Conservation (phyloP, 1,140 invertebrate species). For the Drosophila chauvacae region DNA sequence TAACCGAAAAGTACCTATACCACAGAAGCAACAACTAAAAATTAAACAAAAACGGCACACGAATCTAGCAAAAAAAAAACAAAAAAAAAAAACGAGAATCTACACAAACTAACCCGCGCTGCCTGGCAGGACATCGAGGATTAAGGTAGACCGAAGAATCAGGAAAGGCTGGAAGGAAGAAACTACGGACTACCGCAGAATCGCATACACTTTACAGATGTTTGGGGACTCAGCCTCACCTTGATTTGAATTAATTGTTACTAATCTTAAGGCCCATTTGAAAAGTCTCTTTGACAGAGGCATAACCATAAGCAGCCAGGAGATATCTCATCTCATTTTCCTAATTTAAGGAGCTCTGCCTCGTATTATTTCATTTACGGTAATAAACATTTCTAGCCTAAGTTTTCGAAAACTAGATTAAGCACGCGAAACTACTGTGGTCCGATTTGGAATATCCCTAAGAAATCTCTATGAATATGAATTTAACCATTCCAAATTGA, state of each 20-base stretch:
- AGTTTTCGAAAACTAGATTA: constrained; percentile 1
- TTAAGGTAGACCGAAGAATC: background rate
- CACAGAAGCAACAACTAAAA: constrained; percentile 45
- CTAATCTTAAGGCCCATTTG: constrained; percentile 24
- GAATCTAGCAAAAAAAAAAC: background rate
- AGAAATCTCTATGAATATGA: constrained; percentile 3
- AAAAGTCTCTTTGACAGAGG: constrained; percentile 7
- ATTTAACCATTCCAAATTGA: constrained; percentile 25
- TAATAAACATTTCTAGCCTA: background rate
- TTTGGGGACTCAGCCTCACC: background rate
- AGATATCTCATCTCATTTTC: background rate
- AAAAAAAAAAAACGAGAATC: constrained; percentile 1
- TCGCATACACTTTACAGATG: constrained; percentile 21
- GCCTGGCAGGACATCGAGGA: constrained; percentile 9
- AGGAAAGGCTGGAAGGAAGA: background rate
- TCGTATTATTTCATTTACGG: background rate
- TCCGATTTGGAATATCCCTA: constrained; percentile 9
- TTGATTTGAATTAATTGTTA: constrained; percentile 30
- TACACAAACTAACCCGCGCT: constrained; percentile 28
- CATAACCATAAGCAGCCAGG: too few species aligned
- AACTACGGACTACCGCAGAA: constrained; percentile 17
- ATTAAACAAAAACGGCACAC: constrained; percentile 16
- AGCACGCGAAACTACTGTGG: constrained; percentile 4
- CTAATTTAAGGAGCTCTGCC: background rate
- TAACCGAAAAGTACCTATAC: constrained; percentile 56